Base-by-base conservation (phyloP, 2,797 vertebrate genomes). In the Megaceryle alcyon region DNA sequence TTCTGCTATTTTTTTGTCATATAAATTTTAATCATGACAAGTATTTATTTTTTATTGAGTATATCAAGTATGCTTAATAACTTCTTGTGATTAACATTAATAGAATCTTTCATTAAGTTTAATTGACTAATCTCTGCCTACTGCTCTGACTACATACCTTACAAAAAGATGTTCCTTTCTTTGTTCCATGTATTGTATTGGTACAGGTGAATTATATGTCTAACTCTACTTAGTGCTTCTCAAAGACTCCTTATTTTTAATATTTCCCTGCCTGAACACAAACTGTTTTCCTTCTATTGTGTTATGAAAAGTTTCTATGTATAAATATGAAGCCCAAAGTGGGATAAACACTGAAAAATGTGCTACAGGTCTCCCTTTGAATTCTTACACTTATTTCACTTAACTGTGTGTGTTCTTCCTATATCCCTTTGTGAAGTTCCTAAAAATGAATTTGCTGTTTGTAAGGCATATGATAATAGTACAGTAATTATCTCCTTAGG, bases 141-240 rank as follows among this genome's bases (percentile, higher is more conserved):
- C 17, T 1, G 1, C 21, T 72, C n/a, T 1, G 2, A 78, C 18
- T 41, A 12, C 12, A n/a, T 18, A 60, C 3, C 6, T 21, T 78
- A 31, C 17, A 15, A 33, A 86, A 81, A 44, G 1, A 16, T 26
- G 13, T 54, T 6, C 0, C 49, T 65, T 75, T 41, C 35, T 78
- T 85, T 81, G 29, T 20, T 61, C 35, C 6, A 6, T 48, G 29
- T 68, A 53, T 35, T 43, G 9, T 48, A 22, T 48, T 41, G 3
- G 5, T 33, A 14, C 17, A 12, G 37, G 26, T 53, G 48, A 57
- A 73, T 73, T 64, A 9, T 21, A 81, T 65, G 12, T 46, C 14
- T 72, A 43, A 61, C 4, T 69, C 19, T 64, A 43, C 28, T 6
- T 20, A 26, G 6, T 33, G 60, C 23, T 53, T 69, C 33, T 28